Evolutionary conservation across 37 sponge, comb jelly and placozoan genomes (phyloP).

Genomic region (Tethya wilhelma): DNA sequence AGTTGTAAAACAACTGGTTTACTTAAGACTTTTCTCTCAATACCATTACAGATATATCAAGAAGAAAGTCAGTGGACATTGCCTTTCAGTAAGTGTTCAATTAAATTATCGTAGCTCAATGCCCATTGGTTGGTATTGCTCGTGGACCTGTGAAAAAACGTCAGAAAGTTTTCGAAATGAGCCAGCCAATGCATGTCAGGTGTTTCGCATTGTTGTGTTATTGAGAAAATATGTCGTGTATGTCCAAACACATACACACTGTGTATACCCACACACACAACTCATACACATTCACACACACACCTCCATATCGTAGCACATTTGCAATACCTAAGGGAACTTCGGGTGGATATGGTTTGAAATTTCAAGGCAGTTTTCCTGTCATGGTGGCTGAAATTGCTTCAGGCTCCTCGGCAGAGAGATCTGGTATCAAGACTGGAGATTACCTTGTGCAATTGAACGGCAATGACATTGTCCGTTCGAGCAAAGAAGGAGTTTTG

Average conservation of each 20-base stretch:
- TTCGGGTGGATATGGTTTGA: slow-evolving; percentile 43
- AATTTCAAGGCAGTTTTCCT: slow-evolving; percentile 32
- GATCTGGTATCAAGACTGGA: slow-evolving; percentile 45
- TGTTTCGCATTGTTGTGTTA: neutral
- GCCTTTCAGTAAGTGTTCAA: too few relatives aligned
- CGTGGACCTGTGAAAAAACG: too few relatives aligned
- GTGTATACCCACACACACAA: slow-evolving; percentile 14
- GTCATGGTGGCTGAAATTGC: slow-evolving; percentile 25
- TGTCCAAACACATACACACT: neutral
- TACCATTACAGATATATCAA: too few relatives aligned
- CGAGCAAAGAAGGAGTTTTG: slow-evolving; percentile 8
- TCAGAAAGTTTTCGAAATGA: neutral
- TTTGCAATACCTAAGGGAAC: slow-evolving; percentile 4
- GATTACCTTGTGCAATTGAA: slow-evolving; percentile 57
- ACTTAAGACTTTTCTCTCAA: too few relatives aligned
- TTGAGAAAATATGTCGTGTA: neutral
- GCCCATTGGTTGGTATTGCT: too few relatives aligned
- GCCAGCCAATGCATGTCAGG: neutral
- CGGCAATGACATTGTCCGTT: slow-evolving; percentile 26
- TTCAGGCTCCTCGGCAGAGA: slow-evolving; percentile 40
- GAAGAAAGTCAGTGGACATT: too few relatives aligned
- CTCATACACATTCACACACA: too few relatives aligned
- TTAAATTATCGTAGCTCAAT: too few relatives aligned
- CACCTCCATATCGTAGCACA: slow-evolving; percentile 10
- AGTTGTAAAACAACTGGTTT: too few relatives aligned